phyloP scores from a whole-genome alignment of 2,888 invertebrate genomes.

The Lasioglossum oenotherae region DNA sequence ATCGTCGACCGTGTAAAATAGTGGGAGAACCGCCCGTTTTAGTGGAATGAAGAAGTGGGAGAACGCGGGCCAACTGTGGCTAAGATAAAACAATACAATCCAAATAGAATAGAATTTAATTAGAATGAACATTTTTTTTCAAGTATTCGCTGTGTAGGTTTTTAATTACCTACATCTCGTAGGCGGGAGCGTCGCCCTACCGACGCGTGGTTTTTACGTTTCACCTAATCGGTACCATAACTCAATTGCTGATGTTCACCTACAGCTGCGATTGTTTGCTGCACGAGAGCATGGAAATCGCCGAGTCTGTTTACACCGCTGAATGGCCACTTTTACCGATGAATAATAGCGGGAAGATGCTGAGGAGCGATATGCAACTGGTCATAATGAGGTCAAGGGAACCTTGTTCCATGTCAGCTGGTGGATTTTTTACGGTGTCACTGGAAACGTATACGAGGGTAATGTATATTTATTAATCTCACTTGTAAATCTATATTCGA shows the following conservation, averaged over 20 bases:
- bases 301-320: neutral
- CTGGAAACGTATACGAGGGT: slow-evolving; percentile 63
- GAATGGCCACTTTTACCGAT: neutral
- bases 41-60: too few species aligned
- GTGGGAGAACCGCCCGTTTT: too few species aligned
- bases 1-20: too few species aligned
- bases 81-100: neutral
- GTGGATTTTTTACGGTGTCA: slow-evolving; percentile 55
- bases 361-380: slow-evolving; percentile 55
- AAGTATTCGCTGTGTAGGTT: neutral
- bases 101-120: neutral
- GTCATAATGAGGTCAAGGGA: slow-evolving; percentile 57
- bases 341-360: neutral
- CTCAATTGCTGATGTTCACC: slow-evolving; percentile 37
- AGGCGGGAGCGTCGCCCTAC: slow-evolving; percentile 1
- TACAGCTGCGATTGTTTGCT: slow-evolving; percentile 33
- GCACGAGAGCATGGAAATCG: neutral
- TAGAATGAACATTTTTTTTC: neutral
- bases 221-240: neutral
- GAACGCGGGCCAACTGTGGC: too few species aligned
- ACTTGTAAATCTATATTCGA: neutral
- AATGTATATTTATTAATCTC: neutral
- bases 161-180: neutral
- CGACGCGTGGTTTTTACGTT: slow-evolving; percentile 5
- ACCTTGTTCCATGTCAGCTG: slow-evolving; percentile 56